Evolutionary conservation across 2,113 vertebrate genomes (phyloP).

Genomic region (Pseudonaja textilis): DNA sequence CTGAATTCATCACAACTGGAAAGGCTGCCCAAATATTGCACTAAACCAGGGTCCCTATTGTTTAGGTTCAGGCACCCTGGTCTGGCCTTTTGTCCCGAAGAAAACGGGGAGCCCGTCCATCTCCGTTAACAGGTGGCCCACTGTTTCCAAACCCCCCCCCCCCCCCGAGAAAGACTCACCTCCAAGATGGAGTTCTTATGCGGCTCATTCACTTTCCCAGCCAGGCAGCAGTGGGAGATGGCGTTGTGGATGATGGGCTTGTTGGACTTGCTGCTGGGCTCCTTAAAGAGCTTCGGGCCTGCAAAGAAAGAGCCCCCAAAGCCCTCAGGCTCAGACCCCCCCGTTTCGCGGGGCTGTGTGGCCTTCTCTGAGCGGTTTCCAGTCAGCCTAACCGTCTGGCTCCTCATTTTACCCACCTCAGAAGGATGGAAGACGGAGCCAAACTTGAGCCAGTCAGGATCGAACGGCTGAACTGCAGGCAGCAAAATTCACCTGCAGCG

Average conservation of each 20-base stretch:
- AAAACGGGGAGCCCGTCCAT: not conserved
- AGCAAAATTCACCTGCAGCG: no score
- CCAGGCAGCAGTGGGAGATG: slow-evolving; percentile 92
- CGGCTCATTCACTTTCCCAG: slow-evolving; percentile 91
- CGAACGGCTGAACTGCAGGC: no score
- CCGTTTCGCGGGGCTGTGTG: no score
- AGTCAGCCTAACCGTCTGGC: no score
- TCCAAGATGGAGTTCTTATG: slow-evolving; percentile 90
- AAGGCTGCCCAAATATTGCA: not conserved
- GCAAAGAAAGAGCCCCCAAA: not conserved
- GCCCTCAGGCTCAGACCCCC: no score
- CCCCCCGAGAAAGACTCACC: slow-evolving; percentile 67
- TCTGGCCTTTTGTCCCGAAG: not conserved
- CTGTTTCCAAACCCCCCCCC: fast-evolving
- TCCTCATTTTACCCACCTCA: no score
- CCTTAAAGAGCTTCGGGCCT: slow-evolving; percentile 95
- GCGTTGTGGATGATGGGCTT: slow-evolving; percentile 94
- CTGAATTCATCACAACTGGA: not conserved
- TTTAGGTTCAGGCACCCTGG: not conserved
- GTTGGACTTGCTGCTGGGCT: slow-evolving; percentile 95
- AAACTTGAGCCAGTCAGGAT: no score
- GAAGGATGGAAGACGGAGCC: no score
- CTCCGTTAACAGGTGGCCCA: not conserved
- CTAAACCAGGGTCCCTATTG: not conserved
- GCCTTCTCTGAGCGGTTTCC: no score